Evolutionary conservation across 1,140 invertebrate species (phyloP), one percentile per base, ranked within the genome.

Genomic region (Hylaeus anthracinus): DNA sequence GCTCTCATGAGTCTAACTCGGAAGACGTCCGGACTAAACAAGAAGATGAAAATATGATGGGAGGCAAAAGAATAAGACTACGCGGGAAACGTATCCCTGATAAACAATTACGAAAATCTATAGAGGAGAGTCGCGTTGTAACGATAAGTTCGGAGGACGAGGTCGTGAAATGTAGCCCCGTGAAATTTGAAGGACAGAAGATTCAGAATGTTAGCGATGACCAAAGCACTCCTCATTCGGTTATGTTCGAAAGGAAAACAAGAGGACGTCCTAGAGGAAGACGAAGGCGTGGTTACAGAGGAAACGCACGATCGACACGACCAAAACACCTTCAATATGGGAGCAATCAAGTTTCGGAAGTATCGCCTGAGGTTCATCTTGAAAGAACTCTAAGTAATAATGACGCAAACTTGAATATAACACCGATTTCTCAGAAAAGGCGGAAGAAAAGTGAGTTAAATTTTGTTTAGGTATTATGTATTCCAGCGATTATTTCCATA

Each of bases 11-110:
- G 4, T 90, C 90, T 0, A 90, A 88, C 72, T 88, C 89, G 0
- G 92, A 93, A 5, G 92, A 93, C 5, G 41, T 61, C 1, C 26
- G 63, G 5, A 5, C 65, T 65, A 70, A 85, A 48, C 60, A 76
- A 39, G n/a, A 86, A 48, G 39, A 79, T 10, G 71, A 84, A 77
- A 81, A 72, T 79, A 90, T 12, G 88, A 92, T 63, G 90, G 43
- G 89, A 90, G n/a, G 94, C 1, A 95, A 95, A 79, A 90, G 94
- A 12, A 93, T 94, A 82, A 95, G 94, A 71, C 90, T 95, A 64
- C 89, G 94, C 3, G 94, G 91, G 0, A 95, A 95, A 82, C 88
- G 93, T 15, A 79, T 90, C 1, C 87, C 94, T 0, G 94, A 96
- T 84, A 87, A 90, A 5, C 91, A 95, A 15, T 77, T 95, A 5